Percentiles rank a stretch among this genome's conserved stretches.
Evolutionary conservation across 2,113 vertebrate genomes (phyloP).

Genomic region (Panurus biarmicus): DNA sequence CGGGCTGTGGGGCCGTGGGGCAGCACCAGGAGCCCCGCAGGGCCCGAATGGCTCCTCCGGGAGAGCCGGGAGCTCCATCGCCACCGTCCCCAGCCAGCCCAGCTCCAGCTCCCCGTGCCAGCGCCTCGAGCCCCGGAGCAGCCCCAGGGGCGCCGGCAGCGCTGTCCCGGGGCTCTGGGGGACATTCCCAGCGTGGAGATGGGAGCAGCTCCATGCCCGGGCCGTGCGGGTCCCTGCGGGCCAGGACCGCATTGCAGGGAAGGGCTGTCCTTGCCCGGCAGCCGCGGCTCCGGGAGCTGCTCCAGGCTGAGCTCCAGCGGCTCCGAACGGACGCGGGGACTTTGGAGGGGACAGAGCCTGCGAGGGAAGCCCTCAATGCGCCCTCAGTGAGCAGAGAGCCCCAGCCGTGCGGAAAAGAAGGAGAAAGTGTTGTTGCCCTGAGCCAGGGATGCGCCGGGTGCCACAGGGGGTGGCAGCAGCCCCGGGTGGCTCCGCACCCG

Average conservation of each 20-base stretch:
- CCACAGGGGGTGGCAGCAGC: rapidly evolving
- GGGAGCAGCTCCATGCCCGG: rapidly evolving
- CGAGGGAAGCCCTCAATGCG: rapidly evolving
- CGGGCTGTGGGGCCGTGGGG: not conserved
- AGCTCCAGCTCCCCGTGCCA: rapidly evolving
- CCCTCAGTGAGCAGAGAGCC: not conserved
- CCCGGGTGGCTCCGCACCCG: rapidly evolving
- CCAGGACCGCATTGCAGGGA: not conserved
- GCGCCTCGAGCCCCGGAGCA: rapidly evolving
- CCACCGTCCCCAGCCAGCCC: not conserved
- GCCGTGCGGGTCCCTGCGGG: not conserved
- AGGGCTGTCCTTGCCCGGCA: not conserved
- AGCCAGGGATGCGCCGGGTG: rapidly evolving
- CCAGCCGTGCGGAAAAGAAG: rapidly evolving
- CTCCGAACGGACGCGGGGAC: rapidly evolving
- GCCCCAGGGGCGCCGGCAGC: rapidly evolving
- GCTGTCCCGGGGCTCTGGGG: rapidly evolving
- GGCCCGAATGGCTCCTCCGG: rapidly evolving
- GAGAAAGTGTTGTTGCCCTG: rapidly evolving
- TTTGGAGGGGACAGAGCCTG: not conserved
- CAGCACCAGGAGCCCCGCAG: not conserved
- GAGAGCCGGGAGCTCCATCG: not conserved
- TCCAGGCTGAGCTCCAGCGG: not conserved
- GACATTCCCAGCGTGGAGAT: rapidly evolving
- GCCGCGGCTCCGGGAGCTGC: not conserved